Evolutionary conservation across 1,140 invertebrate species (phyloP), one percentile per base, ranked within the genome.

Genomic region (Leptopilina boulardi): DNA sequence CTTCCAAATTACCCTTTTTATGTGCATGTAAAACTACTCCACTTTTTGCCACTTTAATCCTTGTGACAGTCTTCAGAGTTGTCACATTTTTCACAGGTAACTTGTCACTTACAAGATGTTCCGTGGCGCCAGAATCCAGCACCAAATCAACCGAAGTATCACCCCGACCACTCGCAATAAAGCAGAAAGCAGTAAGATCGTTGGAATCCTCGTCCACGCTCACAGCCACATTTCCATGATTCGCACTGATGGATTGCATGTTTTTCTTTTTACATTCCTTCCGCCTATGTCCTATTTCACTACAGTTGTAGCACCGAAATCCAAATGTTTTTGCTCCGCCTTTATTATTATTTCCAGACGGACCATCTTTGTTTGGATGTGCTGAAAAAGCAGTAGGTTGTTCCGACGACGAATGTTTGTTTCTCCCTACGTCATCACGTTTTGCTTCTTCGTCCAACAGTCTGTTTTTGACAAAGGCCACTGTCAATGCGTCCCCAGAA

Each of bases 41-140:
- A 74, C 76, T 41, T 80, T 86, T 85, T 74, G 86, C 82, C 74
- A 86, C 74, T 47, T 76, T 72, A 38, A 75, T 78, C 73, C 74
- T 76, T 72, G 72, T 73, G 4, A 47, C 51, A n/a, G 41, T 54
- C 13, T 78, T 38, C 42, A 79, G 47, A 18, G 15, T 38, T 77
- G 75, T 77, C 42, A 75, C 82, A 38, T 85, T 80, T 23, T 47
- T n/a, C 66, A 89, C 85, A 38, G 84, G 73, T 38, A 81, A 76
- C 8, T 83, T 78, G 18, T 82, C 81, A 34, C 87, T 88, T 44
- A 87, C 81, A 18, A 86, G 70, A 70, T 89, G 84, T 70, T 89
- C 85, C 0, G 87, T 85, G 59, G 87, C 87, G 47, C 87, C 87
- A 30, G 87, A 88, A 73, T 88, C 87, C 66, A 89, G 71, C 8